These are phyloP conservation scores for Jordanella pulchra DNA, from an alignment of 2,797 vertebrate genomes.

Conservation along the genomic window DNA sequence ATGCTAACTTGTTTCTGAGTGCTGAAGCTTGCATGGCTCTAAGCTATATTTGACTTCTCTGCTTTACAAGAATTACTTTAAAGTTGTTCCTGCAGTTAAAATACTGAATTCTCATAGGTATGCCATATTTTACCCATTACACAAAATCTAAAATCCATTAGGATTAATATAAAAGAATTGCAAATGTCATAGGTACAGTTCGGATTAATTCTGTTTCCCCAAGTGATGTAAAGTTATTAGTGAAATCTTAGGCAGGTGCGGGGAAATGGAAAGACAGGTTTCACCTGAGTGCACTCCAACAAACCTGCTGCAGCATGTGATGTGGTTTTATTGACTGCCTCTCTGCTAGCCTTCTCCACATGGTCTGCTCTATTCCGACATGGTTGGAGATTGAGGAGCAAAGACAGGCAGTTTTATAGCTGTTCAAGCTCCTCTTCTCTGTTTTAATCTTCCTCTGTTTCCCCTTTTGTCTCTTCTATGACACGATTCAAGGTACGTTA, in stretches of 20 bases:
- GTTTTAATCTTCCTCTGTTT: conserved; percentile 4
- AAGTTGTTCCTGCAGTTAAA: not conserved
- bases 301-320: conserved; percentile 41
- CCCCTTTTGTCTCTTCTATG: conserved; percentile 25
- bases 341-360: conserved; percentile 49
- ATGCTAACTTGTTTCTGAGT: not conserved
- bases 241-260: conserved; percentile 28
- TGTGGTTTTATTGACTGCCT: conserved; percentile 69
- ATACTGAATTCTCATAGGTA: not conserved
- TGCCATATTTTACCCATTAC: not conserved
- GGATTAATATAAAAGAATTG: not conserved
- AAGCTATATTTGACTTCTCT: no score
- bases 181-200: no score
- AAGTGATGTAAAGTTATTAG: not conserved
- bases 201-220: no score
- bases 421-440: conserved; percentile 12
- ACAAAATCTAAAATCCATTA: not conserved
- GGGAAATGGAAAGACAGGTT: conserved; percentile 10
- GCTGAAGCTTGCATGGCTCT: not conserved
- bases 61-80: not conserved
- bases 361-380: conserved; percentile 50
- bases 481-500: not conserved
- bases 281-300: conserved; percentile 6
- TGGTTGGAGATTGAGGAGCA: conserved; percentile 45
- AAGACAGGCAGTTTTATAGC: conserved; percentile 32